Evolutionary conservation across 2,113 vertebrate species (phyloP), one percentile per base, ranked within the genome.

Genomic region (Chunga burmeisteri): DNA sequence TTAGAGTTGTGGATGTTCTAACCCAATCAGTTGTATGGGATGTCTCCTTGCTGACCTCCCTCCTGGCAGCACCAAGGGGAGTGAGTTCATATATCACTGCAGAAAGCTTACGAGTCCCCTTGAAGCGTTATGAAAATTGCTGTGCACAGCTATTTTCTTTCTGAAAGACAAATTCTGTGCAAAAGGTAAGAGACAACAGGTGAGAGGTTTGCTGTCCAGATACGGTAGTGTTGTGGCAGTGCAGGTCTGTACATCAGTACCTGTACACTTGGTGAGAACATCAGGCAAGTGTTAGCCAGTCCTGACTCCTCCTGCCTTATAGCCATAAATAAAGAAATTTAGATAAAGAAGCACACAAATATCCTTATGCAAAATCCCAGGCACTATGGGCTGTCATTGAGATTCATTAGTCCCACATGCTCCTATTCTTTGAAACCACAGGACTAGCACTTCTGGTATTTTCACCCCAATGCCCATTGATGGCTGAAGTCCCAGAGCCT

Each of bases 11-110:
- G 81, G 46, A 56, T 83, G 36, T 81, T 91, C 59, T 85, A 67
- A 71, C 42, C 81, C 81, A 61, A 25, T 59, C 11, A 30, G 46
- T 65, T 77, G 78, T 42, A 42, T 26, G 81, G 95, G 63, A 50
- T 52, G 62, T 93, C 95, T 88, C 84, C 93, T 95, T 70, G 34
- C 81, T 95, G 96, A 77, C 83, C 77, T 95, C 86, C 34, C 18
- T 82, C 16, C 52, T 77, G 74, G 87, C 89, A 94, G 42, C 71
- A 90, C 81, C 87, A 71, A 93, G 55, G 87, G 84, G 81, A 91
- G 30, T 2, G 19, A 70, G 66, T 83, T 90, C 89, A 92, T 63
- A 32, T 55, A 74, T 95, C 91, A 91, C 91, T 23, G 59, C 59
- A 93, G 86, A 88, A 95, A 94, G 53, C 86, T 93, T 11, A 7